Conservation (phyloP, 2,888 invertebrate genomes). For the Agrypnus murinus region DNA sequence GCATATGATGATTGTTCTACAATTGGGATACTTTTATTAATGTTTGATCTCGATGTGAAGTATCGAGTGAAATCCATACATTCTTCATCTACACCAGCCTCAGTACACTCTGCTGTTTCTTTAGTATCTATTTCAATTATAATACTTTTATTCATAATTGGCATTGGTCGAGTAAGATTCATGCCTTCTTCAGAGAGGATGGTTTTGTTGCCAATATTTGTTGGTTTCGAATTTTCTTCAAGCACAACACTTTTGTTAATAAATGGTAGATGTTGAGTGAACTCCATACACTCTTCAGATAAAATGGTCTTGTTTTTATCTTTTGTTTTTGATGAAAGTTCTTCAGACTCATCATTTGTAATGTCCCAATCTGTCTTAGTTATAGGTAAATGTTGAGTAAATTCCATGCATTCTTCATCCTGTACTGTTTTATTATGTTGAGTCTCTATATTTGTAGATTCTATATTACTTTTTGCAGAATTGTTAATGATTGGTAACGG, state of each 20-base stretch:
- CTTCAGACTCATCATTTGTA: background rate
- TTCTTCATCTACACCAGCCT: too few species aligned
- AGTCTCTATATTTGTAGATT: background rate
- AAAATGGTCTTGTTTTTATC: background rate
- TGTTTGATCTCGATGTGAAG: too few species aligned
- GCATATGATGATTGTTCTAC: too few species aligned
- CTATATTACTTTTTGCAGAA: background rate
- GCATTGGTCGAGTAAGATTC: background rate
- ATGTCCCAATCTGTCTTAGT: background rate
- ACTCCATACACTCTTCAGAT: background rate
- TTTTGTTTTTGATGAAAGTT: background rate
- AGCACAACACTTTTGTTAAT: too few species aligned
- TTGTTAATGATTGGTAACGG: background rate
- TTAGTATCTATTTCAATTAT: too few species aligned
- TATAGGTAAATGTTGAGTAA: slow-evolving; percentile 3
- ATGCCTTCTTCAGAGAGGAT: background rate
- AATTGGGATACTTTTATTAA: too few species aligned
- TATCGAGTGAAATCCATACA: too few species aligned
- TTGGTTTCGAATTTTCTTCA: too few species aligned
- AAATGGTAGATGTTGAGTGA: background rate
- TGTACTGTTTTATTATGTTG: slow-evolving; percentile 8
- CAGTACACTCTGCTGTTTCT: too few species aligned
- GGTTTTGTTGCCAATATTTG: background rate
- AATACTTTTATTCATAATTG: background rate
- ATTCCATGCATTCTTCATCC: slow-evolving; percentile 30